Evolutionary conservation across 2,888 invertebrate species (phyloP), one percentile per base, ranked within the genome.

Genomic region (Adelphocoris suturalis): DNA sequence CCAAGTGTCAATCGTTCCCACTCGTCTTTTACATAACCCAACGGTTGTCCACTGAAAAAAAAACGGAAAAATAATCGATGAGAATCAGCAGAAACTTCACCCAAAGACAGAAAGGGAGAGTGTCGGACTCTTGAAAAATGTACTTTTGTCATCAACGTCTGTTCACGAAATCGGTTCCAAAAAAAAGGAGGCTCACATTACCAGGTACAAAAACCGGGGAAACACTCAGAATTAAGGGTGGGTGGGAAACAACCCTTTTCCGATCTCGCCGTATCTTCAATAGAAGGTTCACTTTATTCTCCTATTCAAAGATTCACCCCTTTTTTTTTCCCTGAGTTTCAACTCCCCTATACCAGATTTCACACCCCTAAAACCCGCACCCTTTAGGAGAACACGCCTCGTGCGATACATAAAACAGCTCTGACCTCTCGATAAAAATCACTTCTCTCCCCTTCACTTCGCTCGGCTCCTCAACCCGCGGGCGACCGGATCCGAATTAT

Each of bases 381-480:
- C 85, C 85, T 85, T 61, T 85, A 85, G 61, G 61, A 37, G 61
- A 57, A 82, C 82, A 81, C 46, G 23, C 82, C 61, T 85, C 61
- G 27, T 52, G 52, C 52, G 52, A 88, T 88, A 88, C 88, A 88
- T 88, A 88, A 88, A 88, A 88, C 88, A 88, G 37, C 52, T 28
- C 88, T 88, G 88, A 88, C 88, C 88, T 80, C 61, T 68, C 88
- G 88, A 88, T 88, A 88, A 88, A 88, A 88, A 88, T 88, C 88
- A 88, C 88, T 88, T 80, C 88, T 19, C 78, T 19, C 68, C 19
- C 23, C n/a, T 23, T 19, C 28, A 13, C 57, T 37, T 46, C n/a
- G 16, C 48, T 48, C 48, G 47, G 52, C 23, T 52, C 82, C 28
- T 85, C 57, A 61, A 12, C 16, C 28, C 37, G 87, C 76, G 68